Conservation (phyloP, 37 sponge, comb jelly and placozoan species). For the Beroe forskalii region DNA sequence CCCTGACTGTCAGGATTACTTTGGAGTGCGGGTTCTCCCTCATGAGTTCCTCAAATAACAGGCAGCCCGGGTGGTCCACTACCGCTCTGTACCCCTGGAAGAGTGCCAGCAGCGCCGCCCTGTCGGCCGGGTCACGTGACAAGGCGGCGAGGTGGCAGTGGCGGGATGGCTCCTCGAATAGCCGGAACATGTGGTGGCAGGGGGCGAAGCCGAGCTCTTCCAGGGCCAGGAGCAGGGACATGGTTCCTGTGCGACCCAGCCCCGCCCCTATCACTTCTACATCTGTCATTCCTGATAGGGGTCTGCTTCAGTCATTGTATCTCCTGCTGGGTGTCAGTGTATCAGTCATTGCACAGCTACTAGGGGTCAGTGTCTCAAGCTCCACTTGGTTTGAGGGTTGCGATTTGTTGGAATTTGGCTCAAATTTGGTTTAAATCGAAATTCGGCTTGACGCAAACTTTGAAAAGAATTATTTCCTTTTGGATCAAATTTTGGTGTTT, state of each 20-base stretch:
- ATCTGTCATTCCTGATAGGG: neutral
- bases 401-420: no score
- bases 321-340: neutral
- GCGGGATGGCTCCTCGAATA: neutral
- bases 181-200: neutral
- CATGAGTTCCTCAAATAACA: neutral
- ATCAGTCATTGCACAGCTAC: neutral
- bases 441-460: no score
- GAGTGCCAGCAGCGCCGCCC: neutral
- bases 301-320: no score
- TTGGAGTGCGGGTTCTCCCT: neutral
- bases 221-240: neutral
- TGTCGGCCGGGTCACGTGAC: neutral
- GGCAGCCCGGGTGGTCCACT: neutral
- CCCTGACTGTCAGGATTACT: slow-evolving; percentile 3
- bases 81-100: neutral
- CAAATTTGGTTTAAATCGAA: no score
- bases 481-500: no score
- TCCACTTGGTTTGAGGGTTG: neutral
- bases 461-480: no score
- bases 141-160: neutral
- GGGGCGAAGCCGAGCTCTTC: slow-evolving; percentile 1
- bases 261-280: neutral
- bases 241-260: neutral
- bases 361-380: neutral